Evolutionary conservation across 2,888 invertebrate species (phyloP).

Genomic region (Pterostichus madidus): DNA sequence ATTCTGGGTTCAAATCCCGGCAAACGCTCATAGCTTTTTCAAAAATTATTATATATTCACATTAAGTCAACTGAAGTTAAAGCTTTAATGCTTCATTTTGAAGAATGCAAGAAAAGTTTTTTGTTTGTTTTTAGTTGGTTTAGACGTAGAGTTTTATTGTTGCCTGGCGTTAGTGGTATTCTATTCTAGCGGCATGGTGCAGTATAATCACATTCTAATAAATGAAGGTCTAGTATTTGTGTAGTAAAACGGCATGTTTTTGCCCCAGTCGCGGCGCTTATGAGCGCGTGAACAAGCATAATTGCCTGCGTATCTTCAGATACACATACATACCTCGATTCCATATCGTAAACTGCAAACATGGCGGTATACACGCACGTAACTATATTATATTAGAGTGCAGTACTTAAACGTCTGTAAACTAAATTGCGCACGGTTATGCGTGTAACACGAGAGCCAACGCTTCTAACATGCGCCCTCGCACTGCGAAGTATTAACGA

Average conservation of each 20-base stretch:
- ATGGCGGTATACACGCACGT: background rate
- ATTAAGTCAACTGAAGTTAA: too few relatives aligned
- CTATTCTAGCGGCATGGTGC: too few relatives aligned
- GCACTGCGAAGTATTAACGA: constrained; percentile 56
- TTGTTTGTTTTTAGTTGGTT: too few relatives aligned
- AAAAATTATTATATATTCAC: too few relatives aligned
- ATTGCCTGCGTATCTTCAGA: constrained; percentile 26
- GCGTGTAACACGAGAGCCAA: constrained; percentile 31
- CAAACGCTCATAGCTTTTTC: too few relatives aligned
- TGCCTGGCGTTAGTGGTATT: too few relatives aligned
- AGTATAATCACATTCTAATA: too few relatives aligned
- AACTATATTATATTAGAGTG: constrained; percentile 51
- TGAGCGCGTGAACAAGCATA: constrained; percentile 47
- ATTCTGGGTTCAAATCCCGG: too few relatives aligned
- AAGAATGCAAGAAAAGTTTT: too few relatives aligned
- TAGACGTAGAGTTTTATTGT: too few relatives aligned
- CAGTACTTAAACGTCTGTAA: constrained; percentile 45
- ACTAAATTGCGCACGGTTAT: constrained; percentile 39
- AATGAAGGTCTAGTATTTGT: background rate
- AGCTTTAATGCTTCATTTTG: too few relatives aligned
- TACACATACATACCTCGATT: constrained; percentile 17
- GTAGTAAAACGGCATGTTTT: background rate
- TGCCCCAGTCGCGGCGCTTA: background rate
- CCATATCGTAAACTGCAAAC: constrained; percentile 39
- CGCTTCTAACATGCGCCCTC: background rate